phyloP scores from a whole-genome alignment of 2,797 vertebrate species.

The Arremon brunneinucha region DNA sequence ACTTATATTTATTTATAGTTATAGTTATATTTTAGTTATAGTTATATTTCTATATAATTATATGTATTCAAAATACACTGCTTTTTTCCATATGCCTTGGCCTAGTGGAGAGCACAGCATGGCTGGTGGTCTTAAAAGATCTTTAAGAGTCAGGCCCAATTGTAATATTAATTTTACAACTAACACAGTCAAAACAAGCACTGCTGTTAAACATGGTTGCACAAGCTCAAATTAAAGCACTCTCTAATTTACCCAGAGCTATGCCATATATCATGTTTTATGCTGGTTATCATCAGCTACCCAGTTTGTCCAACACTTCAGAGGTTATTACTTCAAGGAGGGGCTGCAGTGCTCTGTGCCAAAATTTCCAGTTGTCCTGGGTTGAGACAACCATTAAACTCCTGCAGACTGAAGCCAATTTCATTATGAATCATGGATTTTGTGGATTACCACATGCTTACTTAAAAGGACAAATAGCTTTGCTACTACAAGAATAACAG shows the following conservation, averaged over 20 bases:
- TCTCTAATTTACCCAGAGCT: slow-evolving; percentile 5
- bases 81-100: not conserved
- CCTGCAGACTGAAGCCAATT: slow-evolving; percentile 61
- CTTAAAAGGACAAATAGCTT: slow-evolving; percentile 62
- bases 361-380: slow-evolving; percentile 26
- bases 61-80: not conserved
- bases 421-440: slow-evolving; percentile 63
- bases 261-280: not conserved
- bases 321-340: slow-evolving; percentile 39
- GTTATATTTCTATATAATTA: not conserved
- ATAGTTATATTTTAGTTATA: too few species aligned
- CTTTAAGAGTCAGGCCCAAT: not conserved
- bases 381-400: slow-evolving; percentile 46
- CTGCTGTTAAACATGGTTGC: not conserved
- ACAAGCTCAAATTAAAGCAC: not conserved
- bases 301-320: slow-evolving; percentile 33
- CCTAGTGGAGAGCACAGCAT: not conserved
- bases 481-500: slow-evolving; percentile 60
- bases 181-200: not conserved
- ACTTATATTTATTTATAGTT: too few species aligned
- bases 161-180: slow-evolving; percentile 10
- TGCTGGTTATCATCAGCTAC: slow-evolving; percentile 30
- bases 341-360: not conserved
- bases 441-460: slow-evolving; percentile 63
- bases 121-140: not conserved